phyloP scores from a whole-genome alignment of 2,888 invertebrate genomes.

The Plagodis dolabraria region DNA sequence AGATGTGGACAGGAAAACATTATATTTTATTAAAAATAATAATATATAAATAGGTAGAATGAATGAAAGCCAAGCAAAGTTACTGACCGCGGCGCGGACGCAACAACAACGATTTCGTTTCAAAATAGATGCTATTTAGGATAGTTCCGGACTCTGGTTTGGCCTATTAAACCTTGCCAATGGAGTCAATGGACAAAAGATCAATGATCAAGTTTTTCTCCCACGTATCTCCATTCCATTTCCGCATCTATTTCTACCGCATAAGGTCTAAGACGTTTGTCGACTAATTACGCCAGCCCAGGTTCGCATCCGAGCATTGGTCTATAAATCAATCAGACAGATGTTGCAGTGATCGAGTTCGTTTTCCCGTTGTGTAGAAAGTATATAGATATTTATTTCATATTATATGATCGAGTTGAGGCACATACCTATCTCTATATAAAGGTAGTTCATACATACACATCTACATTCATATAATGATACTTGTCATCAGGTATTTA shows the following conservation, averaged over 20 bases:
- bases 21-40: too few relatives aligned
- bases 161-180: constrained; percentile 61
- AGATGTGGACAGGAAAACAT: too few relatives aligned
- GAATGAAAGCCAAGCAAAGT: constrained; percentile 12
- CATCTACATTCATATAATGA: too few relatives aligned
- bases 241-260: constrained; percentile 6
- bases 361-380: constrained; percentile 7
- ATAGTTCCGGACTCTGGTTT: constrained; percentile 54
- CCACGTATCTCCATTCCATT: constrained; percentile 3
- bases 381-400: not conserved
- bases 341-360: constrained; percentile 4
- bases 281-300: constrained; percentile 2
- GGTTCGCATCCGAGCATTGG: constrained; percentile 10
- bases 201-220: constrained; percentile 49
- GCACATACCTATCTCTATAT: too few relatives aligned
- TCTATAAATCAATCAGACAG: constrained; percentile 22
- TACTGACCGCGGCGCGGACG: constrained; percentile 20
- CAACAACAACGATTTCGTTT: constrained; percentile 42
- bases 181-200: constrained; percentile 64
- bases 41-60: not conserved
- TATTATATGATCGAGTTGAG: too few relatives aligned
- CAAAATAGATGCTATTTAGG: constrained; percentile 58
- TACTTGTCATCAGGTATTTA: too few relatives aligned
- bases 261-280: constrained; percentile 7
- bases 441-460: too few relatives aligned